Evolutionary conservation across 2,113 vertebrate species (phyloP).

Genomic region (Cavia aperea): DNA sequence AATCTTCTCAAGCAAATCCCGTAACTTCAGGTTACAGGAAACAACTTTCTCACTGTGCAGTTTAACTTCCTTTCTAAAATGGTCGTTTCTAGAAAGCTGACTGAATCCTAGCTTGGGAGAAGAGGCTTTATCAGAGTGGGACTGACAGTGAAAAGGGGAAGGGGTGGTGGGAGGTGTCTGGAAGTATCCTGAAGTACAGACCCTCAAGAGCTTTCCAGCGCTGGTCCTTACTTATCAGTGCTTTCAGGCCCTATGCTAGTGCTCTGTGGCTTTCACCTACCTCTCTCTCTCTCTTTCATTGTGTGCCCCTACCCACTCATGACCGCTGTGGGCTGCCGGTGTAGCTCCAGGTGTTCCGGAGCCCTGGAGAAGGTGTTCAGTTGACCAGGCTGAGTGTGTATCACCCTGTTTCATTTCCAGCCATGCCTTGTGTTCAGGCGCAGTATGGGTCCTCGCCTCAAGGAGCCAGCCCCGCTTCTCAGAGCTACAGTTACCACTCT

Average conservation of each 20-base stretch:
- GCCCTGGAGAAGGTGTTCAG: slow-evolving; percentile 60
- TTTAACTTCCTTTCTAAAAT: slow-evolving; percentile 40
- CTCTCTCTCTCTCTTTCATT: neutral
- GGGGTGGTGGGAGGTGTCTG: neutral
- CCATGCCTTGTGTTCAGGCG: slow-evolving; percentile 99
- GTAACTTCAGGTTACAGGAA: slow-evolving; percentile 35
- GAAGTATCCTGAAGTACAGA: neutral
- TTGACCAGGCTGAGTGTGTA: slow-evolving; percentile 75
- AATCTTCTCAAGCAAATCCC: slow-evolving; percentile 8
- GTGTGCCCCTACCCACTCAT: neutral
- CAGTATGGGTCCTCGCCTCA: slow-evolving; percentile 99
- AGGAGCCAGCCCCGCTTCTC: slow-evolving; percentile 99
- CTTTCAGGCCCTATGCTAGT: neutral
- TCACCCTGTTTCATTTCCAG: slow-evolving; percentile 86
- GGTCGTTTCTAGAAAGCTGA: slow-evolving; percentile 34
- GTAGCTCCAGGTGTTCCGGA: slow-evolving; percentile 67
- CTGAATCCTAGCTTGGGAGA: neutral
- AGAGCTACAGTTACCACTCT: slow-evolving; percentile 99
- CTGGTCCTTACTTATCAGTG: neutral
- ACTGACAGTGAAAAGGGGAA: neutral
- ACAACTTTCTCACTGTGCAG: slow-evolving; percentile 51
- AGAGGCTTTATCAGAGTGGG: neutral
- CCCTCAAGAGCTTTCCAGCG: neutral
- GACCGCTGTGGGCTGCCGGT: slow-evolving; percentile 61
- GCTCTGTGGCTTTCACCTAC: neutral